These are phyloP conservation scores for Homarus gammarus DNA, from an alignment of 2,888 invertebrate genomes.

Conservation along the genomic window DNA sequence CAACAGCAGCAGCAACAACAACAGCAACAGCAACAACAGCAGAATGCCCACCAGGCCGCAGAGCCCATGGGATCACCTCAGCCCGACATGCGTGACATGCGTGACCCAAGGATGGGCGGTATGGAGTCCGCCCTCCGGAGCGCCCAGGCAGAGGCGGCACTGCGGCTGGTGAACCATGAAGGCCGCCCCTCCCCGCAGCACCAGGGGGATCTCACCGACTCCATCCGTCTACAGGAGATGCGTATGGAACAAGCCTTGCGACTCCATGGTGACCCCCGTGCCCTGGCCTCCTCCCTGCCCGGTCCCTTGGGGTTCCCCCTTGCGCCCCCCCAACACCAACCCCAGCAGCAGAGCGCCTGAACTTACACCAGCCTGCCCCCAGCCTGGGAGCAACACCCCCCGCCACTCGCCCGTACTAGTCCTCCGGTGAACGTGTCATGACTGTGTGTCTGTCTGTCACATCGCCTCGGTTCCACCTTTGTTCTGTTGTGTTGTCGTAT, in stretches of 20 bases:
- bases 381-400: conserved; percentile 63
- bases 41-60: conserved; percentile 75
- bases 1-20: conserved; percentile 76
- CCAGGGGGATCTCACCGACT: conserved; percentile 83
- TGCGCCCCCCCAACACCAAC: conserved; percentile 74
- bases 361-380: conserved; percentile 62
- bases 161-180: conserved; percentile 70
- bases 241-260: conserved; percentile 90
- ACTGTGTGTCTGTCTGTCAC: conserved; percentile 68
- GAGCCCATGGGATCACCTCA: conserved; percentile 76
- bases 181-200: conserved; percentile 80
- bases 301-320: conserved; percentile 77
- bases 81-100: conserved; percentile 75
- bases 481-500: conserved; percentile 73
- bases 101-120: conserved; percentile 72
- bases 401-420: conserved; percentile 69
- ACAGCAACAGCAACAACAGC: conserved; percentile 75
- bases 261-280: conserved; percentile 86
- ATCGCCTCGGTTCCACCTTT: conserved; percentile 70
- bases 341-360: conserved; percentile 76
- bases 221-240: conserved; percentile 85
- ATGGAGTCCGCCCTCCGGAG: conserved; percentile 76
- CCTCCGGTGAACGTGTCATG: conserved; percentile 68
- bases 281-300: conserved; percentile 87
- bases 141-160: conserved; percentile 73